Conservation (phyloP, 1,140 invertebrate species). For the Papilio helenus region DNA sequence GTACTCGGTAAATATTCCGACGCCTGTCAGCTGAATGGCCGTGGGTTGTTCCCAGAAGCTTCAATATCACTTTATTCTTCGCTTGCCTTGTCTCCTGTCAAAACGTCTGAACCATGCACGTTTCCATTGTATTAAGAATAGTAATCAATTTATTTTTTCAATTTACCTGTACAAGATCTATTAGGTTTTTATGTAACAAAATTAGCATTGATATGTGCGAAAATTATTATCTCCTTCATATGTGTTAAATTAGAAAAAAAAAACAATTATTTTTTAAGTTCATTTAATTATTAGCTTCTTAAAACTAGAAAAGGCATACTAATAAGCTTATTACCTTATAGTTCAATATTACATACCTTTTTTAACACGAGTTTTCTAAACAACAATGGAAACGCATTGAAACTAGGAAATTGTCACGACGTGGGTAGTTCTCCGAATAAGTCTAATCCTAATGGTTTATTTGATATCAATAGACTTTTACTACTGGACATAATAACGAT, state of each 20-base stretch:
- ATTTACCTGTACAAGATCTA: neutral
- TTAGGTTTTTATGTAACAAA: too few relatives aligned
- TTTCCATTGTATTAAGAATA: constrained; percentile 10
- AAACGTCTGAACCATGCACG: neutral
- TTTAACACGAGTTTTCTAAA: neutral
- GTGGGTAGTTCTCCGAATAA: neutral
- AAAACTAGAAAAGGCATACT: neutral
- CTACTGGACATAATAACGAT: neutral
- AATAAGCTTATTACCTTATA: neutral
- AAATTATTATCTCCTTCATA: too few relatives aligned
- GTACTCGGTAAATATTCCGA: neutral
- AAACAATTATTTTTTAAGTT: too few relatives aligned
- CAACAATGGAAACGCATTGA: neutral
- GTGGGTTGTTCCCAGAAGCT: constrained; percentile 40
- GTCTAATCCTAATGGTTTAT: neutral
- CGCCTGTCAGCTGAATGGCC: neutral
- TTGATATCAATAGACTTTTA: neutral
- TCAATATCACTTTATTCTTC: neutral
- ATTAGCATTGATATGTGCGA: too few relatives aligned
- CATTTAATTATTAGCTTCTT: too few relatives aligned
- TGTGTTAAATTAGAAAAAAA: too few relatives aligned
- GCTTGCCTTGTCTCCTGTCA: constrained; percentile 4
- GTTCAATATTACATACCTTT: neutral
- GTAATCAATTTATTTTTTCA: neutral
- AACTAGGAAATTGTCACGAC: neutral